A percentile compares a stretch with the other conserved stretches of the same genome.
Evolutionary conservation across 2,113 vertebrate genomes (phyloP).

Genomic region (Ahaetulla prasina): DNA sequence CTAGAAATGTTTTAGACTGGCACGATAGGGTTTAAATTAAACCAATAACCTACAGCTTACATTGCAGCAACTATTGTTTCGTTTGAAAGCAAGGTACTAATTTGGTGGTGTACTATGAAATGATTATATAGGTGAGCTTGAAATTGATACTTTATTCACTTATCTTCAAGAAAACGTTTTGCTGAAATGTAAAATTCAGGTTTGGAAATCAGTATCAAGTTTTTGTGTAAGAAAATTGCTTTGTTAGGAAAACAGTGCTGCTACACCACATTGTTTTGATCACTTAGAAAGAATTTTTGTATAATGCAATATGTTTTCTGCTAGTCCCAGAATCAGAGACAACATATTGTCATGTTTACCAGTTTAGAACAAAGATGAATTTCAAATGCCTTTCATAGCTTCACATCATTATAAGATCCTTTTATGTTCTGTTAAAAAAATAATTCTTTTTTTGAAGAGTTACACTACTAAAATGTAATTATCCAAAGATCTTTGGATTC

Average conservation of each 20-base stretch:
- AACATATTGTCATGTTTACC: background rate
- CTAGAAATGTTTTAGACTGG: constrained; percentile 65
- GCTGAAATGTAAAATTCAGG: constrained; percentile 5
- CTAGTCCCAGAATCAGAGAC: constrained; percentile 5
- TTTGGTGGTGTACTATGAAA: constrained; percentile 40
- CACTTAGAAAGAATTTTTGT: constrained; percentile 4
- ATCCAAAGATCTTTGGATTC: constrained; percentile 37
- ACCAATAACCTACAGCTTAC: constrained; percentile 54
- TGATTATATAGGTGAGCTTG: constrained; percentile 49
- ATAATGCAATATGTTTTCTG: background rate
- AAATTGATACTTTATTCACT: constrained; percentile 44
- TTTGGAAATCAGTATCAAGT: constrained; percentile 22
- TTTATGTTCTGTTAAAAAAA: constrained; percentile 15
- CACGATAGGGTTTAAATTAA: constrained; percentile 65
- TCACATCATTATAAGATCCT: background rate
- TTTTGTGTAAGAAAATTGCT: background rate
- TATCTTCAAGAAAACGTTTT: constrained; percentile 29
- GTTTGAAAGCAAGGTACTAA: constrained; percentile 31
- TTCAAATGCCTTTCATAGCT: background rate
- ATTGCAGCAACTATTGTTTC: constrained; percentile 58
- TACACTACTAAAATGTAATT: constrained; percentile 23
- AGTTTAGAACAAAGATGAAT: background rate
- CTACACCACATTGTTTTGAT: constrained; percentile 14
- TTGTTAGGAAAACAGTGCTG: background rate
- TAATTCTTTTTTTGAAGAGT: background rate